These are phyloP conservation scores for Protobothrops mucrosquamatus DNA, from an alignment of 2,113 vertebrate species.

Conservation along the genomic window DNA sequence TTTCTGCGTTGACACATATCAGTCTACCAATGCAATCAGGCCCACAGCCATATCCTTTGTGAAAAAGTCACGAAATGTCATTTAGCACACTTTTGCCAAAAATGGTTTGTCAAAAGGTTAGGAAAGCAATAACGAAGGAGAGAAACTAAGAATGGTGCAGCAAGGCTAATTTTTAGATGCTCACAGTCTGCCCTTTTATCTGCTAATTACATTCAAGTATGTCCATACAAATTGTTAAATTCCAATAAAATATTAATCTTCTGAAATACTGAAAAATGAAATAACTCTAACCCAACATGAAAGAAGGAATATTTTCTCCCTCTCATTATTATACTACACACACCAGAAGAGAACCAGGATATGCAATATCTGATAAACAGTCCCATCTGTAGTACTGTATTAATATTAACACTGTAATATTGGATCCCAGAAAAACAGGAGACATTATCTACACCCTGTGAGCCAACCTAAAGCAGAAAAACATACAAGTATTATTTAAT, in stretches of 20 bases:
- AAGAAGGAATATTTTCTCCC: background rate
- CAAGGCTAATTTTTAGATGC: background rate
- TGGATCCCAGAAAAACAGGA: background rate
- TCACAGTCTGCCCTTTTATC: background rate
- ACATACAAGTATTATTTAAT: background rate
- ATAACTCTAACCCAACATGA: background rate
- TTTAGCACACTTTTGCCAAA: background rate
- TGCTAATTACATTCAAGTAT: background rate
- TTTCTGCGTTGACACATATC: slow-evolving; percentile 4
- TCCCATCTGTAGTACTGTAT: background rate
- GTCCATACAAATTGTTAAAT: background rate
- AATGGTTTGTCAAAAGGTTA: slow-evolving; percentile 3
- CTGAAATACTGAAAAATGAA: background rate
- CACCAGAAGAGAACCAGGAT: background rate
- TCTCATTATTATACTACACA: background rate
- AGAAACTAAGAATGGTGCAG: background rate
- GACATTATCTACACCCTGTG: background rate
- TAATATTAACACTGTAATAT: background rate
- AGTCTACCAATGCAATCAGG: background rate
- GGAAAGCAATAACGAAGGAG: slow-evolving; percentile 4
- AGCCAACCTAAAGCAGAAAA: background rate
- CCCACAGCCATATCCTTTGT: background rate
- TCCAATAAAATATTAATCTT: background rate
- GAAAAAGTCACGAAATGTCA: background rate
- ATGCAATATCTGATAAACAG: background rate